These are phyloP conservation scores for Otus sunia DNA, from an alignment of 2,113 vertebrate genomes.

Conservation along the genomic window DNA sequence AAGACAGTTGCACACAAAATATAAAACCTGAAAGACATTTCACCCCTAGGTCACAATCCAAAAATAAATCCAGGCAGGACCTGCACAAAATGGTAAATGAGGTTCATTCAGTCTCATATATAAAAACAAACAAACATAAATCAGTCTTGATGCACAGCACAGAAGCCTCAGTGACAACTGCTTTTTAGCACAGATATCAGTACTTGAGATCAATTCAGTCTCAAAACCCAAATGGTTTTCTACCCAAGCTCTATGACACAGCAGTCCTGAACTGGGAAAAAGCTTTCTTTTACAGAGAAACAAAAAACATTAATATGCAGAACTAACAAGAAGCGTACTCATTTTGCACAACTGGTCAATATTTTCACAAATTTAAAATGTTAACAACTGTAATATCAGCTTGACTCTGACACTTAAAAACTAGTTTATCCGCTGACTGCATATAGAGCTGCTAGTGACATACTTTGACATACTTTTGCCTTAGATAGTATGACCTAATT, in stretches of 20 bases:
- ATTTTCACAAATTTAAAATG: not conserved
- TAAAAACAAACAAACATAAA: not conserved
- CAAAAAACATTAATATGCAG: not conserved
- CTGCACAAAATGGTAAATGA: not conserved
- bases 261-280: not conserved
- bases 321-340: not conserved
- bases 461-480: constrained; percentile 17
- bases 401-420: not conserved
- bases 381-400: not conserved
- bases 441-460: not conserved
- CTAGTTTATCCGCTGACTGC: not conserved
- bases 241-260: not conserved
- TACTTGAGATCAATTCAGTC: not conserved
- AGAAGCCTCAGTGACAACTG: rapidly evolving
- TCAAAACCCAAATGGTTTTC: not conserved
- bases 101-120: not conserved
- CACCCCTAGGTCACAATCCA: not conserved
- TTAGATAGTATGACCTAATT: constrained; percentile 53
- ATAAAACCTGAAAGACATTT: not conserved
- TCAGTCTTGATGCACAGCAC: not conserved
- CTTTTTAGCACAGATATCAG: not conserved
- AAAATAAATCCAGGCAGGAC: not conserved
- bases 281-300: not conserved
- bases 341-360: not conserved
- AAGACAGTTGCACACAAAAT: not conserved